Base-by-base conservation (phyloP, 2,888 invertebrate species). In the Achlya flavicornis region DNA sequence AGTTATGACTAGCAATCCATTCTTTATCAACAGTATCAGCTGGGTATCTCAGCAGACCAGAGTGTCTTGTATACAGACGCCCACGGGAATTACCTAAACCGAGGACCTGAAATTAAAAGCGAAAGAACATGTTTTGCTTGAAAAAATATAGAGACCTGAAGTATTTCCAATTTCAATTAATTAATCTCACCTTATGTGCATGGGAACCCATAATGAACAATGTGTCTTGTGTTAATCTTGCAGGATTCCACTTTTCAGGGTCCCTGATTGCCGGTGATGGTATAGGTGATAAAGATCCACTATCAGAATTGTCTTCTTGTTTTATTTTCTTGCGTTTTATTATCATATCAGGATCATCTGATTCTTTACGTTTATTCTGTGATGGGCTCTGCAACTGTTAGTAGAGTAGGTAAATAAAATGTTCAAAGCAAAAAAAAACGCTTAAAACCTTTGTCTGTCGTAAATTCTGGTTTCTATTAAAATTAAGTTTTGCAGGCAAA, bases 1-100 rank as follows among this genome's bases (percentile, higher is more conserved):
- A 89, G 79, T 96, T 96, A 77, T 96, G 96, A 68, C 96, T 96
- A 58, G 96, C 95, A 62, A 97, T 94, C 97, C 97, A 97, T 79
- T 97, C 96, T 80, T 97, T 97, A 81, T 97, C 97, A 69, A 96
- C 96, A 62, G 96, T 95, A 79, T 97, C 97, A 5, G 97, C 97
- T 32, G 96, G 96, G 86, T 97, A 97, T 81, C 96, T 94, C 62
- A 97, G 95, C 58, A 97, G 82, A 59, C 96, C 96, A 5, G 97
- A 96, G 87, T 97, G 97, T 79, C 97, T 95, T 2, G 96, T 96
- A 79, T 97, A 97, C 12, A 97, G 86, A 6, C 97, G 94, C 0
- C 97, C 97, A 70, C 97, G 93, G 0, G 97, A 96, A 75, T 96
- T 96, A 11, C 97, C 97, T 73, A 96, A 94, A 1, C 97, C 97